Percentiles rank a stretch among this genome's conserved stretches.
phyloP scores from a whole-genome alignment of 2,113 vertebrate genomes.

The Dissostichus mawsoni region DNA sequence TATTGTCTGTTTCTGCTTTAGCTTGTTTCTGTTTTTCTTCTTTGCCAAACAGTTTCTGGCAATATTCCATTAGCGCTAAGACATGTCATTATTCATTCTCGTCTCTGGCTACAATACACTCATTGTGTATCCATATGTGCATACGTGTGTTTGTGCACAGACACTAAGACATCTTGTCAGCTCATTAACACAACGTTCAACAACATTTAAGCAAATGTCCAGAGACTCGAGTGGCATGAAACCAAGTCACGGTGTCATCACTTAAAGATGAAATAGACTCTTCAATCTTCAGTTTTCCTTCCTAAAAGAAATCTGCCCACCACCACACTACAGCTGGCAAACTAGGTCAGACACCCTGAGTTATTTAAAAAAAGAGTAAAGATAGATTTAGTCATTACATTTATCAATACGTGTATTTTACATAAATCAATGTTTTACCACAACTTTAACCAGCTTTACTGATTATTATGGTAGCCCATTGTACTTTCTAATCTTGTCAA shows the following conservation, averaged over 20 bases:
- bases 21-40: not conserved
- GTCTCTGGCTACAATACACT: not conserved
- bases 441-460: not conserved
- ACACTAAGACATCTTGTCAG: not conserved
- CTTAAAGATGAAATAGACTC: not conserved
- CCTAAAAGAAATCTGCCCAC: not conserved
- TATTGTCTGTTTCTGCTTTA: slow-evolving; percentile 1
- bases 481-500: not conserved
- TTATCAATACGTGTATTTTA: too few relatives aligned
- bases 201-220: not conserved
- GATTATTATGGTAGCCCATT: not conserved
- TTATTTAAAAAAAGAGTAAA: too few relatives aligned
- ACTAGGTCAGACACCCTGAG: not conserved
- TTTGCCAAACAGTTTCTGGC: slow-evolving; percentile 11
- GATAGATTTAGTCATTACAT: not conserved
- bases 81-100: not conserved
- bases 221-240: not conserved
- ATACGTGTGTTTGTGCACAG: not conserved
- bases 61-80: not conserved
- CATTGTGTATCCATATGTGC: not conserved
- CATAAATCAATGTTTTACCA: not conserved
- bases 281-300: not conserved
- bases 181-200: not conserved
- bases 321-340: not conserved
- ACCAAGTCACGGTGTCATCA: not conserved